Evolutionary conservation across 2,888 invertebrate genomes (phyloP), one percentile per base, ranked within the genome.

Genomic region (Adineta ricciae): DNA sequence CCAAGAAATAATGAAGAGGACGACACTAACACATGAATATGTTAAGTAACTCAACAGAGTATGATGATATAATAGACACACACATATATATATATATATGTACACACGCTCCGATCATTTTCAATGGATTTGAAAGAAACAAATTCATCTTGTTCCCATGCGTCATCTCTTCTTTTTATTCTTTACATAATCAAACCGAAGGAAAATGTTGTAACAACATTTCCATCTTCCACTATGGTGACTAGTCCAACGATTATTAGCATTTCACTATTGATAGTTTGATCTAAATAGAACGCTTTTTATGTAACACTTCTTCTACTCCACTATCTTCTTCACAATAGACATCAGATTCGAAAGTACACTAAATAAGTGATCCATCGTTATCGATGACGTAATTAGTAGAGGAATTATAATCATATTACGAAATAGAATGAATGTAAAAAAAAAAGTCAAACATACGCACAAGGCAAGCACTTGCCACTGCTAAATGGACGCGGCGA

Each of bases 401-500:
- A 19, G n/a, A 64, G 64, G 32, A 64, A 64, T 19, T 64, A 41
- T 78, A 78, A 78, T 78, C 41, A 78, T 78, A n/a, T 78, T 78
- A 78, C 78, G 78, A 78, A 78, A 78, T 78, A 78, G 78, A 78
- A 78, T 64, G 19, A 64, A 64, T 64, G 64, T 32, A 64, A 27
- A 27, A 32, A n/a, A n/a, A 64, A 64, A 64, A 64, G 64, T 64
- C 64, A 64, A 64, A 64, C 32, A 64, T 64, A 36, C 19, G 19
- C 64, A 64, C 64, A 64, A 64, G 64, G 36, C 32, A 32, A 64
- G 64, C 64, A 64, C 64, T 64, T 64, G 64, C 64, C 64, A 64
- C 64, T 64, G 24, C 32, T 64, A 64, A 64, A 64, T 64, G 64
- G 64, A 64, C 64, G 64, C 64, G 64, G 32, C 64, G 64, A 64